A percentile compares a stretch with the other conserved stretches of the same genome.
phyloP scores from a whole-genome alignment of 2,797 vertebrate genomes.

The Poeciliopsis gracilis region DNA sequence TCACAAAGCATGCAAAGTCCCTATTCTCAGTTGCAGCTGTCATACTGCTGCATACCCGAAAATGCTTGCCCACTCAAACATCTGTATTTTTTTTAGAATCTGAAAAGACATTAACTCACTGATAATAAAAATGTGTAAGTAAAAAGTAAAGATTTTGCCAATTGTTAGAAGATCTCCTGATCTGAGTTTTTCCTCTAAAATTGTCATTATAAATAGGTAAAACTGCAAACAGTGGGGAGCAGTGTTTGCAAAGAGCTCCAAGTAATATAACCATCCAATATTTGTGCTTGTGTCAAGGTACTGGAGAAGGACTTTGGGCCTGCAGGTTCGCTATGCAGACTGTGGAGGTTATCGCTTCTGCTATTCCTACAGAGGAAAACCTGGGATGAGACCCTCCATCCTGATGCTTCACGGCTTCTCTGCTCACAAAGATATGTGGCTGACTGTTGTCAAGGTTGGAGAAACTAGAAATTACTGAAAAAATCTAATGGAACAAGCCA shows the following conservation, averaged over 20 bases:
- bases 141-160: background rate
- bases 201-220: background rate
- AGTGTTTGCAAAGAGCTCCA: no score
- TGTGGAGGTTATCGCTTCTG: constrained; percentile 93
- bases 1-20: background rate
- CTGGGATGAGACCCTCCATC: constrained; percentile 87
- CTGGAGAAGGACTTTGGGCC: constrained; percentile 93
- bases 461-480: background rate
- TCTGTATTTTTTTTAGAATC: background rate
- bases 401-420: constrained; percentile 97
- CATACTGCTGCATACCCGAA: background rate
- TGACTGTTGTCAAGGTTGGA: constrained; percentile 91
- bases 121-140: background rate
- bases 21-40: background rate
- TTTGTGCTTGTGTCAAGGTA: constrained; percentile 83
- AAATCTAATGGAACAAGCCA: background rate
- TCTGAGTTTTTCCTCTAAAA: background rate
- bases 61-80: background rate
- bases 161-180: background rate
- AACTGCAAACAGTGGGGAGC: background rate
- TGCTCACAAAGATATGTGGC: constrained; percentile 95
- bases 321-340: constrained; percentile 87
- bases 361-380: constrained; percentile 91
- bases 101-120: background rate
- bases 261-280: background rate